Evolutionary conservation across 2,113 vertebrate species (phyloP).

Genomic region (Vicugna pacos): DNA sequence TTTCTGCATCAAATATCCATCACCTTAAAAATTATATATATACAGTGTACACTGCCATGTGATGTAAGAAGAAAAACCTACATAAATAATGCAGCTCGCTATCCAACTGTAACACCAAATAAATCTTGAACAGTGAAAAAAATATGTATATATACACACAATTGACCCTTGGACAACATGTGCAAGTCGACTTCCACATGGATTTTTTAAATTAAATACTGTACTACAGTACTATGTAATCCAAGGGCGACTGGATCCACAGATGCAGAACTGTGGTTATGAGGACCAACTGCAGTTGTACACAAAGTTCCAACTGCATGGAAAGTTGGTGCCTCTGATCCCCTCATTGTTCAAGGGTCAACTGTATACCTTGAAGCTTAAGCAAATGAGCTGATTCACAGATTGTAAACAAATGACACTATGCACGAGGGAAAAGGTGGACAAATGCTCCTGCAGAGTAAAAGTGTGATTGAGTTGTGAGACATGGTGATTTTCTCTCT

Average conservation of each 20-base stretch:
- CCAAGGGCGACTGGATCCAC: not conserved
- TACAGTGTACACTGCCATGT: not conserved
- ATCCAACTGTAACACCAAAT: no score
- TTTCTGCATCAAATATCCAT: not conserved
- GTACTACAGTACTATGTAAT: not conserved
- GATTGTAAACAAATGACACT: accelerated
- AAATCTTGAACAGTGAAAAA: no score
- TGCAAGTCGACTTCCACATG: not conserved
- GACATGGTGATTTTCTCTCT: not conserved
- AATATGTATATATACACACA: not conserved
- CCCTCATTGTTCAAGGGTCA: not conserved
- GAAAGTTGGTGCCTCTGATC: not conserved
- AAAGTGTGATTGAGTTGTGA: accelerated
- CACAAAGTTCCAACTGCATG: not conserved
- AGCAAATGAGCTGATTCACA: not conserved
- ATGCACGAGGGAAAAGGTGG: not conserved
- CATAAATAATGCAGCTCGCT: no score
- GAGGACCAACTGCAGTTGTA: not conserved
- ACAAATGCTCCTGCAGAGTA: not conserved
- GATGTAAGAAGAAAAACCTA: no score
- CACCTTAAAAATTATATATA: not conserved
- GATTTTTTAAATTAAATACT: not conserved
- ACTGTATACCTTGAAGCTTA: not conserved
- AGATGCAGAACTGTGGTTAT: not conserved
- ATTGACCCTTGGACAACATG: not conserved